phyloP scores from a whole-genome alignment of 2,888 invertebrate species.

The Hyalella azteca region DNA sequence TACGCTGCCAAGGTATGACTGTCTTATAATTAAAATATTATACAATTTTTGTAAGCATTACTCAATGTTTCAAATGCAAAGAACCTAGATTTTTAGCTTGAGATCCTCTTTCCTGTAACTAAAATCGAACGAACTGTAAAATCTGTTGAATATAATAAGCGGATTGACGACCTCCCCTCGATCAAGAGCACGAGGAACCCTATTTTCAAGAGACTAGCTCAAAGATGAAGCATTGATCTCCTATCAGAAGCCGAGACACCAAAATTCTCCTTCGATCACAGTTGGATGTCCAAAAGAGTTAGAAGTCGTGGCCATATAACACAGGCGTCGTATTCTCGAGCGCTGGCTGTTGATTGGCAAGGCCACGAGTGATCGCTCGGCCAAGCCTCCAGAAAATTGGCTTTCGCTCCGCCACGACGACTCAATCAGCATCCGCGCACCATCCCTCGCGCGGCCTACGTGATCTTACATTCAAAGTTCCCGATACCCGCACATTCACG shows the following conservation, averaged over 20 bases:
- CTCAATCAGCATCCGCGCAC: background rate
- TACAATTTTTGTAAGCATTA: no score
- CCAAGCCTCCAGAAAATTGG: constrained; percentile 32
- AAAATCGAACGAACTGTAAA: no score
- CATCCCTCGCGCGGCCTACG: background rate
- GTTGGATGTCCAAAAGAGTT: constrained; percentile 32
- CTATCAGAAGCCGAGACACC: constrained; percentile 24
- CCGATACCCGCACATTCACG: no score
- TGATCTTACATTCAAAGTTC: background rate
- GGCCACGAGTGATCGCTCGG: background rate
- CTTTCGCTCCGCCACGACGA: constrained; percentile 4
- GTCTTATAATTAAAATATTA: no score
- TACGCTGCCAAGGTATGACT: no score
- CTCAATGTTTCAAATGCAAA: no score
- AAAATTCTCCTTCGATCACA: constrained; percentile 35
- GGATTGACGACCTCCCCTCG: no score
- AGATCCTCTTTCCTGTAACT: no score
- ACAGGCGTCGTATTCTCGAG: constrained; percentile 7
- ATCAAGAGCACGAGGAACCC: background rate
- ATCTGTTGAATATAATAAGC: no score
- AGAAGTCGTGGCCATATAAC: constrained; percentile 3
- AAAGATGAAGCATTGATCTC: background rate
- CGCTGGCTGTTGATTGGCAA: constrained; percentile 1
- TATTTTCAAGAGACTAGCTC: constrained; percentile 18
- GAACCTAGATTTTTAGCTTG: no score